Evolutionary conservation across 1,140 invertebrate species (phyloP), one percentile per base, ranked within the genome.

Genomic region (Colletes gigas): DNA sequence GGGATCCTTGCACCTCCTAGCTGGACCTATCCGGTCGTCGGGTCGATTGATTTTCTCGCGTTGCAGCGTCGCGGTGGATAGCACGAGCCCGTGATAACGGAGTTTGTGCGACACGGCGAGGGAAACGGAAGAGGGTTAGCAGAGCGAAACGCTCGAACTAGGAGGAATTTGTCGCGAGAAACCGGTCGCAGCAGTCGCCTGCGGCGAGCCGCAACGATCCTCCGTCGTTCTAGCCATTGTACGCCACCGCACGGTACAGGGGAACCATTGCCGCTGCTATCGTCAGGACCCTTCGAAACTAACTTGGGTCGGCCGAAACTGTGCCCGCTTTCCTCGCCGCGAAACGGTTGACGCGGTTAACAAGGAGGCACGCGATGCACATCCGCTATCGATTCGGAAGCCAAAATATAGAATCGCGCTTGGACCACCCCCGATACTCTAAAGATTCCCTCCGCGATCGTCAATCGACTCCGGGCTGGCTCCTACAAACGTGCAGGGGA

Each of bases 41-140:
- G 72, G 63, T 90, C 91, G 92, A 92, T 92, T 92, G 91, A 92
- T 93, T 92, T 92, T 92, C 89, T 87, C 73, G 86, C 82, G 82
- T 67, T 75, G 63, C 70, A 21, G 63, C 6, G 19, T 21, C 60
- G 30, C 44, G 47, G 30, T 30, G 30, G 30, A 47, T 47, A 47
- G 44, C 6, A 10, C 55, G 30, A 30, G 41, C 44, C 8, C 44
- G 21, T 52, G 59, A 70, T 73, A 78, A 78, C 69, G 21, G 39
- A 41, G 55, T 62, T 71, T 62, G 21, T 39, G 17, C 12, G 30
- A 30, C n/a, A 19, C 19, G 15, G 14, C 44, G 14, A 55, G 63
- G 63, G 54, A 74, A 67, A 75, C 59, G 83, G 55, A 41, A 62
- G 55, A 44, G 65, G 50, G 59, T 73, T 68, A 59, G 52, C 67